phyloP scores from a whole-genome alignment of 1,140 invertebrate genomes.

The Leptinotarsa defecta region DNA sequence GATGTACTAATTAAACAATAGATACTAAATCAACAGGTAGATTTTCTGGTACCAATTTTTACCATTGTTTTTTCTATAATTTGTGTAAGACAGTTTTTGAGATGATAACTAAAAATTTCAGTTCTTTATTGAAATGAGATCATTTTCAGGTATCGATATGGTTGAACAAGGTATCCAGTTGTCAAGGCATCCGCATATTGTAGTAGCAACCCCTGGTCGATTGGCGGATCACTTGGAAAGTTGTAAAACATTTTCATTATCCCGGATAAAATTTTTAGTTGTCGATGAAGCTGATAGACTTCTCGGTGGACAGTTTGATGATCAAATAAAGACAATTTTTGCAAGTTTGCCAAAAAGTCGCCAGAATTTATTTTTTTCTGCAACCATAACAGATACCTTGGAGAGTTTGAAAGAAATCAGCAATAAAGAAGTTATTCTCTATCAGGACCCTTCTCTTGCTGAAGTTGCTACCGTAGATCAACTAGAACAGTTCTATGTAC shows the following conservation, averaged over 20 bases:
- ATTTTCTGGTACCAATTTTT: too few relatives aligned
- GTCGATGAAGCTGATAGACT: constrained; percentile 90
- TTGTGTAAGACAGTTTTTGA: too few relatives aligned
- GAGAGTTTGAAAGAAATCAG: constrained; percentile 72
- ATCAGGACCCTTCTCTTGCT: constrained; percentile 68
- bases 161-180: constrained; percentile 86
- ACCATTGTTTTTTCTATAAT: too few relatives aligned
- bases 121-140: neutral
- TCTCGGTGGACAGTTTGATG: constrained; percentile 72
- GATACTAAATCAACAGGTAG: too few relatives aligned
- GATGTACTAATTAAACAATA: too few relatives aligned
- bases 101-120: neutral
- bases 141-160: constrained; percentile 77
- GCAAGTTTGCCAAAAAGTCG: constrained; percentile 76
- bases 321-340: constrained; percentile 84
- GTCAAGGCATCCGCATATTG: constrained; percentile 86
- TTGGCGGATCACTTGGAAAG: constrained; percentile 87
- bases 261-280: constrained; percentile 83
- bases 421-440: constrained; percentile 62
- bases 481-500: constrained; percentile 86
- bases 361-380: constrained; percentile 92
- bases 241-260: constrained; percentile 81
- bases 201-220: constrained; percentile 91
- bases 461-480: constrained; percentile 81
- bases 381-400: constrained; percentile 90